Conservation (phyloP, 1,140 invertebrate species). For the Andrena cerasifolii region DNA sequence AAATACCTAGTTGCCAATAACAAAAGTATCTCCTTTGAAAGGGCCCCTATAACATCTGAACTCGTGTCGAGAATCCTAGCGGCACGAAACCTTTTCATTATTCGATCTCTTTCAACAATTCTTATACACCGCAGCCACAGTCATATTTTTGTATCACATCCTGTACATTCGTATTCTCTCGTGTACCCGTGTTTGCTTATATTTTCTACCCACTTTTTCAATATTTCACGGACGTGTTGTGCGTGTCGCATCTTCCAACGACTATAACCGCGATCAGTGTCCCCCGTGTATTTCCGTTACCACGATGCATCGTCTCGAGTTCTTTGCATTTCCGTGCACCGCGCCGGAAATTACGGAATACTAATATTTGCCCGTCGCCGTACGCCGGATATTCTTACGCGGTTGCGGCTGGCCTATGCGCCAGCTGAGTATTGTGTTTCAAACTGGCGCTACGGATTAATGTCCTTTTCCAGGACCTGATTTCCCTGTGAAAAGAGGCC, state of each 20-base stretch:
- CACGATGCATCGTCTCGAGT: conserved; percentile 39
- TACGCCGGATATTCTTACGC: conserved; percentile 51
- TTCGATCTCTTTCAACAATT: too few species aligned
- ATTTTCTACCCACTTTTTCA: not conserved
- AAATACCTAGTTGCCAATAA: too few species aligned
- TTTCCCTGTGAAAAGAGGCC: not conserved
- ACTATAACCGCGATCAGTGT: conserved; percentile 15
- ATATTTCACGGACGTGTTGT: not conserved
- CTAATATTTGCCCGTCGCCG: conserved; percentile 42
- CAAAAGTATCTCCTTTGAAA: too few species aligned
- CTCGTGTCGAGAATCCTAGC: too few species aligned
- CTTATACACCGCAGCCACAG: too few species aligned
- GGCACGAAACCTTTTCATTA: too few species aligned
- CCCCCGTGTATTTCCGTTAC: conserved; percentile 44
- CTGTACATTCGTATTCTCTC: too few species aligned
- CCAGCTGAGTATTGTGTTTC: conserved; percentile 47
- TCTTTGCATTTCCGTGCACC: conserved; percentile 42
- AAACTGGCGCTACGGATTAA: not conserved
- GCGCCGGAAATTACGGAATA: conserved; percentile 50
- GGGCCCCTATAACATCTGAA: too few species aligned
- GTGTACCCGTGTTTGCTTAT: not conserved
- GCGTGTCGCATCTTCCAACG: conserved; percentile 5
- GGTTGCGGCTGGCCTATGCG: conserved; percentile 14
- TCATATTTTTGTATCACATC: too few species aligned
- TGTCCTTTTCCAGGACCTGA: conserved; percentile 12